Percentiles rank a stretch among this genome's conserved stretches.
Conservation (phyloP, 2,113 vertebrate species). For the Nanorana parkeri region DNA sequence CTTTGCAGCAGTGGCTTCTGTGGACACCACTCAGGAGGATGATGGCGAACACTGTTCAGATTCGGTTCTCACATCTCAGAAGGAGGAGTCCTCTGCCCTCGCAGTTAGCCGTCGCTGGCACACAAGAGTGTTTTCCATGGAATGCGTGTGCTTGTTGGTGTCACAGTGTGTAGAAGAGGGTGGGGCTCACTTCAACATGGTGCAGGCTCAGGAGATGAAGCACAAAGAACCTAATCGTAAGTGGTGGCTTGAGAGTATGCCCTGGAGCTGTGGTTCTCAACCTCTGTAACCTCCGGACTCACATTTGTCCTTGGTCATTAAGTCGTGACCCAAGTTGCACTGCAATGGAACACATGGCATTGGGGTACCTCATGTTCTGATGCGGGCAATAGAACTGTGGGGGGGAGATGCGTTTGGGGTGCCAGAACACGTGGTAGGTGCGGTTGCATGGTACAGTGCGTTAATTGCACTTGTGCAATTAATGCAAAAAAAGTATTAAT, state of each 20-base stretch:
- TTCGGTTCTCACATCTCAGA: constrained; percentile 75
- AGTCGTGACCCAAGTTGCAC: too few species aligned
- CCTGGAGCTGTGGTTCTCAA: too few species aligned
- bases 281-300: too few species aligned
- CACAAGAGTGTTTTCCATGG: constrained; percentile 88
- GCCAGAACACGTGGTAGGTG: too few species aligned
- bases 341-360: too few species aligned
- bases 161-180: constrained; percentile 79
- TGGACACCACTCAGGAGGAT: constrained; percentile 82
- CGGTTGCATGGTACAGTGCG: too few species aligned
- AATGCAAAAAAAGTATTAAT: too few species aligned
- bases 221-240: constrained; percentile 83
- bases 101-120: constrained; percentile 87
- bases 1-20: constrained; percentile 69
- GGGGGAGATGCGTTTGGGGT: too few species aligned
- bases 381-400: too few species aligned
- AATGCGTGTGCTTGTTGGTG: constrained; percentile 88
- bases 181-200: constrained; percentile 84
- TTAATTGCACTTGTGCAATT: too few species aligned
- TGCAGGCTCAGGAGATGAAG: constrained; percentile 84
- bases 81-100: constrained; percentile 73
- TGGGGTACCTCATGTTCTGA: too few species aligned
- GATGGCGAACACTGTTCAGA: constrained; percentile 81
- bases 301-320: too few species aligned
- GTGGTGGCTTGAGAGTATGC: constrained; percentile 29